Conservation (phyloP, 2,797 vertebrate species). For the Telmatherina bonti region DNA sequence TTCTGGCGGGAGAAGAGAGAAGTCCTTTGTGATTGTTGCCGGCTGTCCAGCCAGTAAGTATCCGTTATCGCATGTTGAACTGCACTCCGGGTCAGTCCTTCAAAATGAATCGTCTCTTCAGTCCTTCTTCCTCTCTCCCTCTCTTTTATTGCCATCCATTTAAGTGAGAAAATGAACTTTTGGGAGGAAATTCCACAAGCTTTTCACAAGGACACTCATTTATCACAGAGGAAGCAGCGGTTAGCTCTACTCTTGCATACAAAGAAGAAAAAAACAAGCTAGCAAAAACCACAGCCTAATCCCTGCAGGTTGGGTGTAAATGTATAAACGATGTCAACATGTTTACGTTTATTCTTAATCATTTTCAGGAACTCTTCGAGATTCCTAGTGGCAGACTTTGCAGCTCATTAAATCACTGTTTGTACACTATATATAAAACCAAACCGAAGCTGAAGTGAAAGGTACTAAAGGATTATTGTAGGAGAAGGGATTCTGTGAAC, state of each 20-base stretch:
- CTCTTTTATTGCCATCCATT: slow-evolving; percentile 63
- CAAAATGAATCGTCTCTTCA: slow-evolving; percentile 41
- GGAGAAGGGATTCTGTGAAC: slow-evolving; percentile 23
- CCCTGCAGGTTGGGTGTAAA: slow-evolving; percentile 55
- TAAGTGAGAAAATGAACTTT: slow-evolving; percentile 37
- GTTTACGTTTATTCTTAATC: slow-evolving; percentile 57
- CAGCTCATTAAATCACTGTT: slow-evolving; percentile 62
- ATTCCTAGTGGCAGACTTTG: slow-evolving; percentile 62
- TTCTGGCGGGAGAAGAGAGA: slow-evolving; percentile 48
- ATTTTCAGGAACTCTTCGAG: slow-evolving; percentile 40
- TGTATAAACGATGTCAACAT: slow-evolving; percentile 57
- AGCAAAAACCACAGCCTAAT: slow-evolving; percentile 54
- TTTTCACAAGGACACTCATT: slow-evolving; percentile 53
- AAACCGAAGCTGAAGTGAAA: slow-evolving; percentile 34
- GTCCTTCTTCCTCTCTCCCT: slow-evolving; percentile 41
- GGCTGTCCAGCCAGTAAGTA: slow-evolving; percentile 46
- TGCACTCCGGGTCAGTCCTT: slow-evolving; percentile 51
- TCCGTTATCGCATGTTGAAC: slow-evolving; percentile 42
- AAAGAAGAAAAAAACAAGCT: slow-evolving; percentile 52
- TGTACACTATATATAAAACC: slow-evolving; percentile 47
- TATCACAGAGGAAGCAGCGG: slow-evolving; percentile 57
- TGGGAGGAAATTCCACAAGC: slow-evolving; percentile 28
- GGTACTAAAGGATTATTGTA: slow-evolving; percentile 25
- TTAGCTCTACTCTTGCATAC: slow-evolving; percentile 56
- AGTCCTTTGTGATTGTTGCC: slow-evolving; percentile 56